These are phyloP conservation scores for Rachycentron canadum DNA, from an alignment of 2,797 vertebrate species.

Conservation along the genomic window DNA sequence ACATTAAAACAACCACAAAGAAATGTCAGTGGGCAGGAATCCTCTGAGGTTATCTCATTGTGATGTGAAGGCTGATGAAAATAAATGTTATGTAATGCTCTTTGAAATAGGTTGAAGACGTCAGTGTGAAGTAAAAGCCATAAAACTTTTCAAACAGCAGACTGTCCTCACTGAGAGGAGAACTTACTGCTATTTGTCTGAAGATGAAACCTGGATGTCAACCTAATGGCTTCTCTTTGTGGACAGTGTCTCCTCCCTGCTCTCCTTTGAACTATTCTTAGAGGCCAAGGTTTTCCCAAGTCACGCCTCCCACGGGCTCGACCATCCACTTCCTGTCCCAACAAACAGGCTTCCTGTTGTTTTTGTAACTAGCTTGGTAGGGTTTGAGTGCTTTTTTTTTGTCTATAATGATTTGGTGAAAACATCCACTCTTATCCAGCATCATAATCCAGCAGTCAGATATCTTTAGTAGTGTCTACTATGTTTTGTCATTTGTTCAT, in stretches of 20 bases:
- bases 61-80: background rate
- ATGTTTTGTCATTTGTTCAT: no score
- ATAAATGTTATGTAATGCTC: background rate
- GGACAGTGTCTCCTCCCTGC: conserved; percentile 42
- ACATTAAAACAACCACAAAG: background rate
- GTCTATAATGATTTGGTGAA: background rate
- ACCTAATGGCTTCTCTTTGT: conserved; percentile 25
- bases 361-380: conserved; percentile 6
- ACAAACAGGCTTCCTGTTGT: conserved; percentile 68
- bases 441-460: background rate
- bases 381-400: background rate
- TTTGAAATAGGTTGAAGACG: conserved; percentile 4
- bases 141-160: background rate
- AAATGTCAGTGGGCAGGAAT: no score
- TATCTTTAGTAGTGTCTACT: background rate
- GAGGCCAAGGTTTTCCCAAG: conserved; percentile 47
- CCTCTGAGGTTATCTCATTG: conserved; percentile 3
- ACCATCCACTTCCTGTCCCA: conserved; percentile 61
- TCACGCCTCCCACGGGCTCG: conserved; percentile 25
- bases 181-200: background rate
- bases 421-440: background rate
- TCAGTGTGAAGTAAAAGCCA: background rate
- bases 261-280: conserved; percentile 53
- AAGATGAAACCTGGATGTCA: background rate
- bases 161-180: background rate